These are phyloP conservation scores for Aproaerema taeniolella DNA, from an alignment of 2,888 invertebrate species.

Conservation along the genomic window DNA sequence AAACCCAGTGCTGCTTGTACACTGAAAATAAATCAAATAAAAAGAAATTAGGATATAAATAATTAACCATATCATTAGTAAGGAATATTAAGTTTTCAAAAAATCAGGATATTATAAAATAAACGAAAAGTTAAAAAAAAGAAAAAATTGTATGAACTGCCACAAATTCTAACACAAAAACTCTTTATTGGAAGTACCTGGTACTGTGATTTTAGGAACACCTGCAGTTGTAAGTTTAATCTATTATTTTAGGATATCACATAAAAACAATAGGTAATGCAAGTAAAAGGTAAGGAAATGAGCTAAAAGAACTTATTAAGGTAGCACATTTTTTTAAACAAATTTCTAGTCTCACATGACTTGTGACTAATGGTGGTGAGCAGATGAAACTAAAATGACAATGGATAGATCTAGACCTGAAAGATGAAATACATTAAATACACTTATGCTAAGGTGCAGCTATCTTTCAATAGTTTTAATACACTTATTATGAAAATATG, in stretches of 20 bases:
- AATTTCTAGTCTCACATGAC: conserved; percentile 3
- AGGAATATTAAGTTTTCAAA: too few relatives aligned
- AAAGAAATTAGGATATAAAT: conserved; percentile 6
- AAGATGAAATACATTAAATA: not conserved
- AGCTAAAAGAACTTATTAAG: not conserved
- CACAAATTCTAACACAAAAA: too few relatives aligned
- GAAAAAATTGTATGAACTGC: too few relatives aligned
- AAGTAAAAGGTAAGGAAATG: too few relatives aligned
- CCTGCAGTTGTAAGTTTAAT: too few relatives aligned
- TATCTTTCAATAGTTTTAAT: conserved; percentile 13
- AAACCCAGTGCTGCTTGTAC: conserved; percentile 57
- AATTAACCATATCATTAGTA: too few relatives aligned
- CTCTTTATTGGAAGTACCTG: too few relatives aligned
- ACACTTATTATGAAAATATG: conserved; percentile 18
- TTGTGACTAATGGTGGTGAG: not conserved
- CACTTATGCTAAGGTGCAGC: conserved; percentile 10
- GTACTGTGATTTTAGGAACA: too few relatives aligned
- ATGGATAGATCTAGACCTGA: not conserved
- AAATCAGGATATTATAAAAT: too few relatives aligned
- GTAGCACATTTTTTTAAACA: not conserved
- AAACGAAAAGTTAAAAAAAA: too few relatives aligned
- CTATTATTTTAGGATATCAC: too few relatives aligned
- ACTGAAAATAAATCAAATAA: conserved; percentile 48
- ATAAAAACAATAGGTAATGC: too few relatives aligned
- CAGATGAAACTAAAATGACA: not conserved